These are phyloP conservation scores for Tachysurus fulvidraco DNA, from an alignment of 2,113 vertebrate species.

Conservation along the genomic window DNA sequence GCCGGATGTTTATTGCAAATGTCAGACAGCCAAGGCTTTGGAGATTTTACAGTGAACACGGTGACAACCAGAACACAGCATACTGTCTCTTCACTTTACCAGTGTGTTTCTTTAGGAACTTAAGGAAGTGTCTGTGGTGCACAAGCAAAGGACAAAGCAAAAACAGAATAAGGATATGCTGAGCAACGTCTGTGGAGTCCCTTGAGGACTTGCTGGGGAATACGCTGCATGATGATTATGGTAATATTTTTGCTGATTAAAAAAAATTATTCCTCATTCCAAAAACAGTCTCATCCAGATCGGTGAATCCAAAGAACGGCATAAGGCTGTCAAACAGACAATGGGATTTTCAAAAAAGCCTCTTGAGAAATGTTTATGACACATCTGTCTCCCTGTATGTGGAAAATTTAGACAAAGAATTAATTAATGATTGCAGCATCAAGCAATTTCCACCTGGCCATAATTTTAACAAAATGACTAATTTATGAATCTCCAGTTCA, in stretches of 20 bases:
- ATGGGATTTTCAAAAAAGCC: not conserved
- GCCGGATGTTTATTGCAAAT: conserved; percentile 47
- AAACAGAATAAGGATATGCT: conserved; percentile 35
- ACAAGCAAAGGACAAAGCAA: conserved; percentile 12
- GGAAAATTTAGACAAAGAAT: conserved; percentile 5
- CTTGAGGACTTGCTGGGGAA: conserved; percentile 3
- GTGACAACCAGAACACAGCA: conserved; percentile 42
- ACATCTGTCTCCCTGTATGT: not conserved
- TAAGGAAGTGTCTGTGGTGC: conserved; percentile 16
- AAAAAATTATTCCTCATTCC: not conserved
- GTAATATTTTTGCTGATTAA: conserved; percentile 30
- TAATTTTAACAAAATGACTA: conserved; percentile 4
- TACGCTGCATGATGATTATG: not conserved
- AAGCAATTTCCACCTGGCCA: conserved; percentile 17
- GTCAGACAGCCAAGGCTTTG: conserved; percentile 38
- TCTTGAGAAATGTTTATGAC: conserved; percentile 7
- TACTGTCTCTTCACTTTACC: conserved; percentile 35
- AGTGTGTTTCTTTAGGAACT: conserved; percentile 14
- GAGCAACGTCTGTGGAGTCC: not conserved
- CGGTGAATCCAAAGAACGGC: conserved; percentile 9
- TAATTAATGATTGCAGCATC: conserved; percentile 21
- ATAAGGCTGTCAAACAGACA: conserved; percentile 32
- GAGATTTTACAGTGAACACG: conserved; percentile 49
- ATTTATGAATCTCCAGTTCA: not conserved
- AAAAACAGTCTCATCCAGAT: conserved; percentile 13